Base-by-base conservation (phyloP, 2,797 vertebrate genomes). In the Amphiprion clarkii region DNA sequence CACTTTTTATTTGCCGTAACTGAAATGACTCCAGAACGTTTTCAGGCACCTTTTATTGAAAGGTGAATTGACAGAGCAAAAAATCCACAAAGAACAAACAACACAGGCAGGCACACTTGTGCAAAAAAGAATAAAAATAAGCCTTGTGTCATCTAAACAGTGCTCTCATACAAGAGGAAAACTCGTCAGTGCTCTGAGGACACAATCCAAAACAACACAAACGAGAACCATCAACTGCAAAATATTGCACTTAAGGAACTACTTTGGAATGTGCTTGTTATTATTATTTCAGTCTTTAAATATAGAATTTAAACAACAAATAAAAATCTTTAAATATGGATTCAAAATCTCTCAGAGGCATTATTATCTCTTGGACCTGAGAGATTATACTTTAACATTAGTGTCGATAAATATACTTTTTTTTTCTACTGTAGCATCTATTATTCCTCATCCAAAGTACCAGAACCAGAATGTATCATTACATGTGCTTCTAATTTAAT, bases 21-120 rank as follows among this genome's bases (percentile, higher is more conserved):
- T 9, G 9, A 81, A 89, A 86, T 23, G n/a, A 88, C 39, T 12
- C 21, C 59, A 76, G 25, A 55, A 54, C 69, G 63, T 80, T 90
- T 83, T 88, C 66, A 89, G 67, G 83, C 94, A 94, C 85, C 93
- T 98, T 98, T 99, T 98, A 98, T 98, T 99, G 94, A 91, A 95
- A 96, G 96, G 95, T 95, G 94, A 90, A 68, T 95, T 97, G 95
- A 89, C 92, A 94, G 90, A 95, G 78, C 83, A 86, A 79, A 76
- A 93, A 95, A 95, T 70, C 90, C 94, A 92, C 48, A 87, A 93
- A 95, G 89, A 94, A 94, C 85, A 90, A 94, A 95, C 93, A 95
- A 95, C 87, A 91, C 90, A 93, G 92, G 85, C 88, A 95, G 93
- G 90, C 93, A 96, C 95, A 88, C 93, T 91, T 93, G 93, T 96